Percentiles rank a stretch among this genome's conserved stretches.
Conservation (phyloP, 2,797 vertebrate genomes). For the Macroramphosus scolopax region DNA sequence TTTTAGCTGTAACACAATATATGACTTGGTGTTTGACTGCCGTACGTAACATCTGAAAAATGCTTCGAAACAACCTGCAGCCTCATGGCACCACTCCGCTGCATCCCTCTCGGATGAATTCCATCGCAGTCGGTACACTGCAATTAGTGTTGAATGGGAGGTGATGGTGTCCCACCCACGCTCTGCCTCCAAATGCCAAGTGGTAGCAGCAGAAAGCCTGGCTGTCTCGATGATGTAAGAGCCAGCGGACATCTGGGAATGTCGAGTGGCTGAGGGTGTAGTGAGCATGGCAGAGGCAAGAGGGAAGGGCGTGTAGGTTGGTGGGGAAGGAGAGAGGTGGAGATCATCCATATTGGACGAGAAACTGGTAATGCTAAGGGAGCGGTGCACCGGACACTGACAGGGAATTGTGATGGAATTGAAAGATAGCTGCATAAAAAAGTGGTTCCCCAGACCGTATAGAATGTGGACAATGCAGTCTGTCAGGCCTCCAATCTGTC, state of each 20-base stretch:
- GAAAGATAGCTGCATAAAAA: conserved; percentile 34
- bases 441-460: conserved; percentile 17
- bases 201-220: conserved; percentile 50
- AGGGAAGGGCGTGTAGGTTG: not conserved
- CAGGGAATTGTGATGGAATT: conserved; percentile 6
- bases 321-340: not conserved
- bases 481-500: conserved; percentile 68
- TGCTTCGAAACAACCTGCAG: conserved; percentile 8
- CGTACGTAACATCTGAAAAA: too few relatives aligned
- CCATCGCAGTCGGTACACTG: conserved; percentile 24
- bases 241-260: conserved; percentile 61
- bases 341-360: conserved; percentile 6
- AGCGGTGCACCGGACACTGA: conserved; percentile 15
- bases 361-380: conserved; percentile 23
- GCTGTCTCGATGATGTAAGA: conserved; percentile 50
- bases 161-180: conserved; percentile 39
- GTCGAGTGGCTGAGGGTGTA: conserved; percentile 33
- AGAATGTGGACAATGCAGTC: conserved; percentile 57
- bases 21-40: too few relatives aligned
- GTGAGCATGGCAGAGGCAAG: conserved; percentile 2
- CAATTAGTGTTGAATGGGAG: conserved; percentile 51
- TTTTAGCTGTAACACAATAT: too few relatives aligned
- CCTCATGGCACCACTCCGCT: conserved; percentile 1
- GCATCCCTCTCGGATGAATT: conserved; percentile 22
- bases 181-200: conserved; percentile 60